Evolutionary conservation across 2,113 vertebrate genomes (phyloP), one percentile per base, ranked within the genome.

Genomic region (Anhinga anhinga): DNA sequence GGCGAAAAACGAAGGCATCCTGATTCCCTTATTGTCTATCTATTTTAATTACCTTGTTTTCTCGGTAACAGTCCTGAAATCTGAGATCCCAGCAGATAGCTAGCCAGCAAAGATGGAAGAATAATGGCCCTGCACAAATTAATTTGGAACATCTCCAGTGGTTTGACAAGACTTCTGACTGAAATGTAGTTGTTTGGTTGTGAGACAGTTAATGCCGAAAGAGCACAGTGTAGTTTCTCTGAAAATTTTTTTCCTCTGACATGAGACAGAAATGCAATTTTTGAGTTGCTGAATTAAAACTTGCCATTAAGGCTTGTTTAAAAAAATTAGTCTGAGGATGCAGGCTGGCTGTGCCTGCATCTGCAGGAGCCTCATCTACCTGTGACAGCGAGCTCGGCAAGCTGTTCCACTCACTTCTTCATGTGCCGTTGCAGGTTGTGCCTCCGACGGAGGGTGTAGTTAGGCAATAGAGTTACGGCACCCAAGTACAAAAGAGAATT

Each of bases 371-470:
- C 38, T 66, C 63, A 15, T 22, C n/a, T 26, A 13, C 52, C 15
- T 16, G 69, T 1, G 7, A 9, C 1, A 2, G 6, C 1, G 15
- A n/a, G 30, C 82, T 92, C 1, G 3, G 71, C 67, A 86, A 53
- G 58, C 19, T 73, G 30, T 52, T 73, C 66, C 14, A 2, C 26
- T 53, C 26, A 0, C 25, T 80, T n/a, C 8, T n/a, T 58, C 67
- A 4, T 8, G 23, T 61, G 79, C 62, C 22, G 0, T 12, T 50
- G 47, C 38, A 69, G 53, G 36, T 14, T 83, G 40, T 83, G 59
- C 25, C 32, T 50, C 50, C 3, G 7, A 3, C 0, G 0, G 6
- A 15, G 32, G 8, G 52, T 52, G 53, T 66, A 4, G 26, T 50
- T 18, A 66, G 78, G 25, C 44, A 0, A 74, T 4, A 5, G 84